Conservation (phyloP, 2,797 vertebrate species). For the Pangasius sanitwongsei region DNA sequence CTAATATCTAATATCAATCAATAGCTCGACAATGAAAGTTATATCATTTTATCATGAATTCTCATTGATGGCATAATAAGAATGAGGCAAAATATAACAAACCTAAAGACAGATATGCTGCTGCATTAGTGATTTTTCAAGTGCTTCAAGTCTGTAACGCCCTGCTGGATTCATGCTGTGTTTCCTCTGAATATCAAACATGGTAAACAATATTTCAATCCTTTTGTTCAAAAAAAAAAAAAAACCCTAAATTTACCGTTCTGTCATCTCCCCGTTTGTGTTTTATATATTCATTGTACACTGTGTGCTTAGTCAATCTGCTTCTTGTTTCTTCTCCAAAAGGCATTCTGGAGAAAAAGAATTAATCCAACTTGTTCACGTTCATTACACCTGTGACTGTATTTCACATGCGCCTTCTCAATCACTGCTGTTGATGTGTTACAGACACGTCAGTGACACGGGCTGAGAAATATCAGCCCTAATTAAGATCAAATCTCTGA, state of each 20-base stretch:
- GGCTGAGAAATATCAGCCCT: neutral
- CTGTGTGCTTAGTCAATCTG: neutral
- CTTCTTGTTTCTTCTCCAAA: neutral
- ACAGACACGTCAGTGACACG: no score
- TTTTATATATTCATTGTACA: neutral
- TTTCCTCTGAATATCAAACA: neutral
- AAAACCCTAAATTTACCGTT: neutral
- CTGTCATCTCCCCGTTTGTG: neutral
- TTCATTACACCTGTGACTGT: neutral
- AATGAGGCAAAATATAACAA: neutral
- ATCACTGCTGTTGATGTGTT: neutral
- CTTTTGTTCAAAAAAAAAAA: neutral
- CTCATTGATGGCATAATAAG: neutral
- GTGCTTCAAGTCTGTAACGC: neutral
- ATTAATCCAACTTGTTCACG: neutral
- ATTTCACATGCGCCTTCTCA: neutral
- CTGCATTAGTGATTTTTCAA: neutral
- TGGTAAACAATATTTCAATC: neutral
- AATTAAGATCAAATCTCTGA: neutral
- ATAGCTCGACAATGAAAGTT: neutral
- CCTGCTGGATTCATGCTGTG: neutral
- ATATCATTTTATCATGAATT: neutral
- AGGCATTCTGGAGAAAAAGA: neutral
- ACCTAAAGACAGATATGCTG: neutral
- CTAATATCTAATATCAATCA: neutral